phyloP scores from a whole-genome alignment of 2,113 vertebrate species.

The Pitta sordida region DNA sequence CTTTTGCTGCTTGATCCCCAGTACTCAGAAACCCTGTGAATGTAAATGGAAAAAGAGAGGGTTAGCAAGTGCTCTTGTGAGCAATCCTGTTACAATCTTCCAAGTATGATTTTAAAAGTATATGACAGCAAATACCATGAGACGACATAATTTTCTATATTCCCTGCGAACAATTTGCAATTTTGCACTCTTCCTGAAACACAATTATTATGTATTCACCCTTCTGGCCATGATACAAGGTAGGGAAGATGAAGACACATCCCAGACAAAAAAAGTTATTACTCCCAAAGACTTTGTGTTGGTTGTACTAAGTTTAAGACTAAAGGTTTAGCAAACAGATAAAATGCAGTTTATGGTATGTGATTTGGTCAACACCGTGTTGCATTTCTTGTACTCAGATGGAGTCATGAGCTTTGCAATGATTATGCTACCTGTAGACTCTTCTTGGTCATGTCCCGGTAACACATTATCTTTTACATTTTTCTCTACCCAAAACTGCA shows the following conservation, averaged over 20 bases:
- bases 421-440: background rate
- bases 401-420: background rate
- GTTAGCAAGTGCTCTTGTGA: constrained; percentile 22
- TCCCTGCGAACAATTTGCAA: background rate
- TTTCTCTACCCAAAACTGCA: background rate
- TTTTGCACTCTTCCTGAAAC: background rate
- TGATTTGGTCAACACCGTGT: background rate
- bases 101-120: background rate
- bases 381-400: background rate
- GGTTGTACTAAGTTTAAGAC: background rate
- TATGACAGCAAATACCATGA: background rate
- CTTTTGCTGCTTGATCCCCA: constrained; percentile 97
- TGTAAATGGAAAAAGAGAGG: background rate
- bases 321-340: background rate
- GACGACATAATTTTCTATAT: background rate
- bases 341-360: background rate
- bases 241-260: background rate
- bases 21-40: constrained; percentile 94
- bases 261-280: background rate
- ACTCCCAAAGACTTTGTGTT: background rate
- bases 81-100: background rate
- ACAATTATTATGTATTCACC: background rate
- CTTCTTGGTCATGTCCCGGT: background rate
- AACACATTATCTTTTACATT: background rate
- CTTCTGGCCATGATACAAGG: background rate